Base-by-base conservation (phyloP, 2,888 invertebrate genomes). In the Hetaerina titia region DNA sequence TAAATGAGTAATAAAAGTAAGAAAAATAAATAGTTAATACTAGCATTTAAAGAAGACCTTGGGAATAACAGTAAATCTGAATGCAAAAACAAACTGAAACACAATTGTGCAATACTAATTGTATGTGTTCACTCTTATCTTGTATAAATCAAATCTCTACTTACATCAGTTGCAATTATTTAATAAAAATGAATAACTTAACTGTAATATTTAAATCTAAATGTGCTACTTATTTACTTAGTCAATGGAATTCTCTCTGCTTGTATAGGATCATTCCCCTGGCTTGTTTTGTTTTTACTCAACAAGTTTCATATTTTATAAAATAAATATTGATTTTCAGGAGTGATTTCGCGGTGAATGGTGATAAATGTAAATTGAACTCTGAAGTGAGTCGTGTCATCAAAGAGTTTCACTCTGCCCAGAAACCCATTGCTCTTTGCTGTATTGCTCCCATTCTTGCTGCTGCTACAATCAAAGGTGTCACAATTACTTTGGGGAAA, bases 361-460 rank as follows among this genome's bases (percentile, higher is more conserved):
- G 97, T 6, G 96, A 96, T 4, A 96, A 97, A 25, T 97, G 97
- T 96, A 96, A 96, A 11, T 96, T 97, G 0, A 96, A 97, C 95
- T 96, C 96, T 4, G 97, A 97, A 64, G 96, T 97, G 4, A 96
- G 96, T 90, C 96, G 96, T 57, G 96, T 97, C 15, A 96, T 97
- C 45, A 96, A 96, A 95, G 97, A 97, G 60, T 97, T 97, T 95
- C 97, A 97, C 95, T 96, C 96, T 87, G 96, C 96, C 1, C 96
- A 96, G 92, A 97, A 97, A 96, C 97, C 97, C 1, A 97, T 97
- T 95, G 97, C 97, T 13, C 95, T 97, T 94, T 97, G 97, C 95
- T 97, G 97, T 96, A 97, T 97, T 95, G 96, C 97, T 6, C 97
- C 97, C 17, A 96, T 97, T 11, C 95, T 97, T 74, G 97, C 97